A percentile compares a stretch with the other conserved stretches of the same genome.
Evolutionary conservation across 2,113 vertebrate species (phyloP).

Genomic region (Plecturocebus donacophilus): DNA sequence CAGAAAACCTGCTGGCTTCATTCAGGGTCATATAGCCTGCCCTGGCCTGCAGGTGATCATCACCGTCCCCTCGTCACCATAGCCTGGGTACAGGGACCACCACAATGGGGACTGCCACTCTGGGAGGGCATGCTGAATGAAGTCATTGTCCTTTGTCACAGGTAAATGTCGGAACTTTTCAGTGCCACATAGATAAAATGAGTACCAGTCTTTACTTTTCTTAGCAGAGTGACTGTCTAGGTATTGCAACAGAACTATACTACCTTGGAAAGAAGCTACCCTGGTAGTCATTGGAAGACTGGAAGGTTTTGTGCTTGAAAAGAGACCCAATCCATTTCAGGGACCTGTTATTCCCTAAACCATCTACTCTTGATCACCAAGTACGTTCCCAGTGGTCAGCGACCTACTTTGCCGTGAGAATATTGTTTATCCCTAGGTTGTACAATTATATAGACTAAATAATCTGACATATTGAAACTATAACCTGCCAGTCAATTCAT

Average conservation of each 20-base stretch:
- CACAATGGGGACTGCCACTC: neutral
- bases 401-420: neutral
- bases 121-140: neutral
- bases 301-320: neutral
- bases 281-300: neutral
- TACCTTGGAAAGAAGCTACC: neutral
- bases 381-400: neutral
- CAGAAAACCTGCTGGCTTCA: neutral
- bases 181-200: neutral
- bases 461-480: neutral
- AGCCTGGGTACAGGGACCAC: too few species aligned
- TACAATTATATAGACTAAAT: conserved; percentile 6
- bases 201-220: neutral
- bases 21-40: neutral
- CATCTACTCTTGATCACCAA: neutral
- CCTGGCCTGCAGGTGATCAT: neutral
- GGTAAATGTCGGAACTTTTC: neutral
- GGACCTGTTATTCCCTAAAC: neutral
- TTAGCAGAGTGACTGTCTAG: neutral
- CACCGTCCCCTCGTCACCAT: neutral
- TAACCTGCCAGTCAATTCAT: neutral
- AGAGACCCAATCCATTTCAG: neutral
- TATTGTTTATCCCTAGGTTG: neutral
- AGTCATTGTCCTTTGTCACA: neutral
- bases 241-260: neutral